Base-by-base conservation (phyloP, 2,113 vertebrate species). In the Pseudolaguvia tuberculata region DNA sequence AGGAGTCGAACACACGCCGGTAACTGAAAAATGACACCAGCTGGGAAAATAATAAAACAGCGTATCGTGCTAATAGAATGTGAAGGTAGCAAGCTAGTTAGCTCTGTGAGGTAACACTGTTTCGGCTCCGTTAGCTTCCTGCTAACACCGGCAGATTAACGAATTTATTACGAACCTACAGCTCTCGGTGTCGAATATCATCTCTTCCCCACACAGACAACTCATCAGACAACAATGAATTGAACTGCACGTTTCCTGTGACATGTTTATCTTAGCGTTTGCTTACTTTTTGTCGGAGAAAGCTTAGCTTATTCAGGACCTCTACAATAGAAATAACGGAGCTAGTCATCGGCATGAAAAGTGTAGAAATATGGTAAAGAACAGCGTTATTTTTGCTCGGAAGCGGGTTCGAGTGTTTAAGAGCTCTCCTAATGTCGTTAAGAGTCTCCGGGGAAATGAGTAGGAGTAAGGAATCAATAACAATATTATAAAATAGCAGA, bases 1-100 rank as follows among this genome's bases (percentile, higher is more conserved):
- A 47, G 53, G 80, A 78, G 39, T 59, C 80, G 51, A 29, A 59
- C 82, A 77, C 76, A 78, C 82, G 21, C 45, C 80, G 86, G 89
- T 89, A 66, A 86, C 27, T 2, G 39, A 48, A 13, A 1, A 23
- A 17, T 23, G n/a, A 50, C 66, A 55, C 2, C 18, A 15, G 10
- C 10, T 47, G 11, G 14, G 53, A n/a, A 27, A 31, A 9, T 20
- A 1, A 4, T 17, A 31, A 14, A 35, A 14, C 11, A 8, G 3
- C 12, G 6, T 23, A 7, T 17, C 8, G 9, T 1, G 45, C 8
- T 20, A 5, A 18, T 11, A 12, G 5, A 5, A 45, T 25, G 62
- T 47, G n/a, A 47, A 14, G 39, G 7, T 45, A 14, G 61, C 35
- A 39, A n/a, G 55, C 13, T 6, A 17, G 61, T 21, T 63, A 21